Conservation (phyloP, 2,888 invertebrate genomes). For the Fabriciana adippe region DNA sequence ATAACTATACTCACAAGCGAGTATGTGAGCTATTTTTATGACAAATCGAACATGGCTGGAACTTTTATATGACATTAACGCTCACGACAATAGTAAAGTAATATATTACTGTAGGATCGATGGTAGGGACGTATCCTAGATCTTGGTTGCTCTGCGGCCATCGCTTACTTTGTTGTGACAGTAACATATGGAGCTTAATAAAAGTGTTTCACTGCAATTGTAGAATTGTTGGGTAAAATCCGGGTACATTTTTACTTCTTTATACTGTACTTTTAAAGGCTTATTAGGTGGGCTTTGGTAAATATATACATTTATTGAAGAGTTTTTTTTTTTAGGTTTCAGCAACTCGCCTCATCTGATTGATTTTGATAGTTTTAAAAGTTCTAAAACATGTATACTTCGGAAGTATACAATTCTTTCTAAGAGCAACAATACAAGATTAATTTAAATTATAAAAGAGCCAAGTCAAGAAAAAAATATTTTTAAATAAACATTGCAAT, state of each 20-base stretch:
- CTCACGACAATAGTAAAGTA: conserved; percentile 2
- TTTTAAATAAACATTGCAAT: too few species aligned
- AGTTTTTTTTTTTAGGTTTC: not conserved
- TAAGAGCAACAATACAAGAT: too few species aligned
- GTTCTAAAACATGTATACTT: too few species aligned
- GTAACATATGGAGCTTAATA: conserved; percentile 54
- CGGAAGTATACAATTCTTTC: too few species aligned
- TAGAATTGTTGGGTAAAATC: conserved; percentile 30
- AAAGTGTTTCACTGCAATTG: conserved; percentile 50
- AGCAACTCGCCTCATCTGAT: too few species aligned
- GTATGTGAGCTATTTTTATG: not conserved
- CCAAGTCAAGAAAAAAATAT: too few species aligned
- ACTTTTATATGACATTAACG: not conserved
- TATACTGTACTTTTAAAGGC: conserved; percentile 20
- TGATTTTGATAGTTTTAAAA: too few species aligned
- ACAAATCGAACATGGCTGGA: not conserved
- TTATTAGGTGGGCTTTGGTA: conserved; percentile 10
- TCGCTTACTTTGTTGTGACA: conserved; percentile 57
- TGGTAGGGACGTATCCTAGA: conserved; percentile 19
- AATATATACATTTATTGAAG: not conserved
- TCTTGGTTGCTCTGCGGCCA: conserved; percentile 49
- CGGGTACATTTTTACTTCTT: conserved; percentile 25
- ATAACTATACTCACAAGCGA: not conserved
- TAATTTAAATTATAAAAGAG: too few species aligned
- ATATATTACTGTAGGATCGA: conserved; percentile 7